These are phyloP conservation scores for Cladorhizidae sp. DNA, from an alignment of 37 sponge, comb jelly and placozoan species.

Conservation along the genomic window DNA sequence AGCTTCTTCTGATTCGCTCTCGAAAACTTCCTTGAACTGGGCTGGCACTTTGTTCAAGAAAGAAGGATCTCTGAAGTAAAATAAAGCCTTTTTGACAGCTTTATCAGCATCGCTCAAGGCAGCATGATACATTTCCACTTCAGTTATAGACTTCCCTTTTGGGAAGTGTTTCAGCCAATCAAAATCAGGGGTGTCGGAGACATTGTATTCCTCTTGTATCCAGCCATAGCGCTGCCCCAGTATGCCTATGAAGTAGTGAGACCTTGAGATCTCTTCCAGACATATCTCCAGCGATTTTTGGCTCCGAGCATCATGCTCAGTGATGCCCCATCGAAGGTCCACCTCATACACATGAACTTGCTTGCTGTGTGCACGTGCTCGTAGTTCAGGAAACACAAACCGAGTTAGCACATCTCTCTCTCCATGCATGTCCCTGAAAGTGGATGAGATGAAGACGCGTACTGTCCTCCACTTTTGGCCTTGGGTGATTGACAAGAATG, in stretches of 20 bases:
- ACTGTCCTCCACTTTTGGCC: conserved; percentile 78
- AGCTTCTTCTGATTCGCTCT: conserved; percentile 49
- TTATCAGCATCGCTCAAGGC: conserved; percentile 62
- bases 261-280: conserved; percentile 81
- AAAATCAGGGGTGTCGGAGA: conserved; percentile 75
- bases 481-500: conserved; percentile 31
- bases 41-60: conserved; percentile 45
- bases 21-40: conserved; percentile 22
- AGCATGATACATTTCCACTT: conserved; percentile 91
- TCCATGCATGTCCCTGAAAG: conserved; percentile 96
- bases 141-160: conserved; percentile 84
- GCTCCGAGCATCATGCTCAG: conserved; percentile 81
- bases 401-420: conserved; percentile 94
- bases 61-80: conserved; percentile 84
- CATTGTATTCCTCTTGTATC: conserved; percentile 68
- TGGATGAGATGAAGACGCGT: conserved; percentile 96
- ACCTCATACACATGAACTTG: conserved; percentile 89
- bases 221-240: conserved; percentile 97
- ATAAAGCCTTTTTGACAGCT: conserved; percentile 79
- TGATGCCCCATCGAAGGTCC: conserved; percentile 99
- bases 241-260: conserved; percentile 90
- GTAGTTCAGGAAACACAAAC: conserved; percentile 92
- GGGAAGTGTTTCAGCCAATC: conserved; percentile 91
- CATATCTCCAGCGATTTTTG: conserved; percentile 89
- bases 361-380: conserved; percentile 67